Evolutionary conservation across 1,140 invertebrate species (phyloP).

Genomic region (Bathynomus jamesi): DNA sequence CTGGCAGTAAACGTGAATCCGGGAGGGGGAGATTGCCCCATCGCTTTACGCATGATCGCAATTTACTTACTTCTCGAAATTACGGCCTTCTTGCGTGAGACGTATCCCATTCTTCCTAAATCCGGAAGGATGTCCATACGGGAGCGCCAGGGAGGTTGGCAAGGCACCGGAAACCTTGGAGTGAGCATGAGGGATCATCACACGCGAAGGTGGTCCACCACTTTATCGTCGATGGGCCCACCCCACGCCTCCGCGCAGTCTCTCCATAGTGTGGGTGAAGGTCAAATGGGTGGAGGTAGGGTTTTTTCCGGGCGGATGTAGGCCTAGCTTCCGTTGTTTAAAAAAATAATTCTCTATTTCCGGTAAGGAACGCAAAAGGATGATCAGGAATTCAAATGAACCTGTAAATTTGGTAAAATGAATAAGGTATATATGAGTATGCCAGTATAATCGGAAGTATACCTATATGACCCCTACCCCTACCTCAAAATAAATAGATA

Average conservation of each 20-base stretch:
- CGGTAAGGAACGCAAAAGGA: no score
- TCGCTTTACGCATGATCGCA: slow-evolving; percentile 82
- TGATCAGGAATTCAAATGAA: no score
- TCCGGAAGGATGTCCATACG: slow-evolving; percentile 39
- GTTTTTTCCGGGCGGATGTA: no score
- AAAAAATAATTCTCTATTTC: no score
- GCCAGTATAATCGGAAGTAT: no score
- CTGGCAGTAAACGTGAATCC: slow-evolving; percentile 70
- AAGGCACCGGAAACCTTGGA: slow-evolving; percentile 41
- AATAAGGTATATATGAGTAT: no score
- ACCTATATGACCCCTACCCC: no score
- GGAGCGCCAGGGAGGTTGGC: slow-evolving; percentile 21
- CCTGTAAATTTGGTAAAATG: no score
- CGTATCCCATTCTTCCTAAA: slow-evolving; percentile 61
- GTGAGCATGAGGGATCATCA: slow-evolving; percentile 39
- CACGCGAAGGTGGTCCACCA: slow-evolving; percentile 81
- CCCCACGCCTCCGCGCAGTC: slow-evolving; percentile 75
- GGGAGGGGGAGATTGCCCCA: slow-evolving; percentile 78
- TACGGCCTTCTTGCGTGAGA: slow-evolving; percentile 92
- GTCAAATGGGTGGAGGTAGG: slow-evolving; percentile 42
- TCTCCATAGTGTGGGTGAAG: slow-evolving; percentile 77
- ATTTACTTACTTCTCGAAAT: slow-evolving; percentile 92
- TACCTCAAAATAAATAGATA: no score
- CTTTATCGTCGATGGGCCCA: slow-evolving; percentile 48
- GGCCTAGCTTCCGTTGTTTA: no score